phyloP scores from a whole-genome alignment of 2,888 invertebrate species.

The Drosophila neoperkinsi region DNA sequence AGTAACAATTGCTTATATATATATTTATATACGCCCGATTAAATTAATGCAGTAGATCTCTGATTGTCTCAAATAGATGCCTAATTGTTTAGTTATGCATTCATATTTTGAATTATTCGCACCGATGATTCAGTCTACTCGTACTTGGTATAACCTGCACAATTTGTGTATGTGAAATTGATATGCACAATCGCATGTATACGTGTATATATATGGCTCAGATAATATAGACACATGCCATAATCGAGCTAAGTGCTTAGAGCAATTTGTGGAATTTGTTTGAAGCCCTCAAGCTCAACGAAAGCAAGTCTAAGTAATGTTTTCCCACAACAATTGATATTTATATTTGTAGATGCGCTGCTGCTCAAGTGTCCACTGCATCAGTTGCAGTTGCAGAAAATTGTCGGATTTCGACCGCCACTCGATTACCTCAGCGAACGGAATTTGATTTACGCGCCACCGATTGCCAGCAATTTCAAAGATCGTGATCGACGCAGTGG shows the following conservation, averaged over 20 bases:
- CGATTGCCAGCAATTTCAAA: conserved; percentile 68
- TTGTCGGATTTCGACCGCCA: conserved; percentile 84
- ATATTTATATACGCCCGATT: neutral
- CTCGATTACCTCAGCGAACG: conserved; percentile 72
- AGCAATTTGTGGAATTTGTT: conserved; percentile 49
- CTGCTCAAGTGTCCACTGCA: conserved; percentile 84
- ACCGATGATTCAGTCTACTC: conserved; percentile 42
- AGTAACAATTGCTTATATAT: neutral
- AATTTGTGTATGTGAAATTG: conserved; percentile 47
- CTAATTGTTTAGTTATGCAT: conserved; percentile 60
- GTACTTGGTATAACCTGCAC: conserved; percentile 16
- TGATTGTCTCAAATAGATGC: conserved; percentile 9
- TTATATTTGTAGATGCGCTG: conserved; percentile 67
- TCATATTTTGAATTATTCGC: conserved; percentile 51
- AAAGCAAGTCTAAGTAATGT: neutral
- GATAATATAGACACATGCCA: conserved; percentile 7
- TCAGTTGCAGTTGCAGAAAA: conserved; percentile 84
- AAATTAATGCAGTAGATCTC: neutral
- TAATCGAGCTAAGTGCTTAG: conserved; percentile 7
- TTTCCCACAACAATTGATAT: conserved; percentile 9
- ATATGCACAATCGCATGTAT: conserved; percentile 40
- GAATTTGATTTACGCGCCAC: conserved; percentile 77
- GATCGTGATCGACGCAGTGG: conserved; percentile 65
- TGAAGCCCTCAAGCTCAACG: conserved; percentile 25
- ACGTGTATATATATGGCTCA: conserved; percentile 17